Base-by-base conservation (phyloP, 2,888 invertebrate species). In the Phytoseiulus persimilis region DNA sequence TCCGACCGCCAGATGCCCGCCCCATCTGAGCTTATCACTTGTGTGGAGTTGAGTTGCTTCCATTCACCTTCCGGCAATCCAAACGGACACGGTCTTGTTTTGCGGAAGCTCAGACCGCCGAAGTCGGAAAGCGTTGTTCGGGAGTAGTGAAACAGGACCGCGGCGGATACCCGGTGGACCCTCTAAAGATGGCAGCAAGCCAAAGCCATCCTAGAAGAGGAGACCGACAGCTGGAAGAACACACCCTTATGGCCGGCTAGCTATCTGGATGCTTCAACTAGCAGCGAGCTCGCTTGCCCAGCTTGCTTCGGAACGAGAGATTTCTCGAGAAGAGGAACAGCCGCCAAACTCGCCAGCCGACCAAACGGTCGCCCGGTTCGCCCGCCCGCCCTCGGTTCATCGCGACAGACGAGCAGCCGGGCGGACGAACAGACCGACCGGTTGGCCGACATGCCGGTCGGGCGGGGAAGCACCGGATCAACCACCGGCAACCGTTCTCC, bases 111-210 rank as follows among this genome's bases (percentile, higher is more conserved):
- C 39, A 65, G 18, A 65, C 23, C 18, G 28, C 65, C 65, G 65
- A 65, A 65, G 65, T 65, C 65, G 65, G 65, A 65, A 65, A 65
- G 14, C 18, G 65, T 65, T 65, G 65, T 65, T 65, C 18, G 65
- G 65, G 65, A 65, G 65, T 65, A 65, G 65, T 65, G 65, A 65
- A 28, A 65, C 65, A 65, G 65, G 65, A 65, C 65, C 65, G 65
- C 65, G 65, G 5, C 65, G 65, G 65, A 65, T 65, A 65, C 65
- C 18, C 28, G 65, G 65, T 65, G 65, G 65, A 65, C 65, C 65
- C 65, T 65, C 65, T 65, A 65, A 65, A 65, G 65, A 65, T 65
- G 65, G 65, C 65, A 65, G 65, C 65, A 65, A 65, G 65, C 65
- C 65, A 65, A 28, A 65, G 65, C 65, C 65, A 65, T 65, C 65